Conservation (phyloP, 2,113 vertebrate genomes). For the Urocynchramus pylzowi region DNA sequence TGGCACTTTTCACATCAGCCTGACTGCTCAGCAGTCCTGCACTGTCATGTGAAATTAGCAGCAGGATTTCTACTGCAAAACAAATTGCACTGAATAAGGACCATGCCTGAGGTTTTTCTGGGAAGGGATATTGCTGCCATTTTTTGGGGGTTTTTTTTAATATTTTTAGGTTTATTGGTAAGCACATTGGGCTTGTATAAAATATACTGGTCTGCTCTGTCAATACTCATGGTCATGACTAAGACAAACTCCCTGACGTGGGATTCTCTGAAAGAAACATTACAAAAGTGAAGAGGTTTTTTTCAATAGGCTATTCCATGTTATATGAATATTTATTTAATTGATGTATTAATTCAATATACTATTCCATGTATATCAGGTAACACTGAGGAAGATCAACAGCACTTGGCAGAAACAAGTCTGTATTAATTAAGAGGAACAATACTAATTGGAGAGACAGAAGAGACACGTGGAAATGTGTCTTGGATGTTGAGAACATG, state of each 20-base stretch:
- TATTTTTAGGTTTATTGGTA: neutral
- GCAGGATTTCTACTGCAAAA: neutral
- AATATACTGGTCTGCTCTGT: neutral
- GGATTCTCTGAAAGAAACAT: neutral
- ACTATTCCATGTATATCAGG: neutral
- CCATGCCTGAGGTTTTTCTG: neutral
- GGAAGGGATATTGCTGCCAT: neutral
- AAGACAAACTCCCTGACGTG: neutral
- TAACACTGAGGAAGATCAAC: neutral
- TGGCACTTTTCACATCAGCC: neutral
- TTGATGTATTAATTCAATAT: neutral
- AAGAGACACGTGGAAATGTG: neutral
- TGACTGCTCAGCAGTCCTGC: neutral
- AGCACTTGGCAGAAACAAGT: neutral
- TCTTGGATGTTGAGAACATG: rapidly evolving
- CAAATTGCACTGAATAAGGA: neutral
- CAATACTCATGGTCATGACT: neutral
- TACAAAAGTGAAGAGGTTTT: neutral
- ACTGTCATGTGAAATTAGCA: neutral
- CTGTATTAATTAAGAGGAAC: neutral
- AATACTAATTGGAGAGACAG: neutral
- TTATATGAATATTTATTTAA: neutral
- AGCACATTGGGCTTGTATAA: neutral
- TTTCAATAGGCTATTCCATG: neutral
- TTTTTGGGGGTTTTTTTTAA: neutral